These are phyloP conservation scores for Lutra lutra DNA, from an alignment of 2,797 vertebrate genomes.

Conservation along the genomic window DNA sequence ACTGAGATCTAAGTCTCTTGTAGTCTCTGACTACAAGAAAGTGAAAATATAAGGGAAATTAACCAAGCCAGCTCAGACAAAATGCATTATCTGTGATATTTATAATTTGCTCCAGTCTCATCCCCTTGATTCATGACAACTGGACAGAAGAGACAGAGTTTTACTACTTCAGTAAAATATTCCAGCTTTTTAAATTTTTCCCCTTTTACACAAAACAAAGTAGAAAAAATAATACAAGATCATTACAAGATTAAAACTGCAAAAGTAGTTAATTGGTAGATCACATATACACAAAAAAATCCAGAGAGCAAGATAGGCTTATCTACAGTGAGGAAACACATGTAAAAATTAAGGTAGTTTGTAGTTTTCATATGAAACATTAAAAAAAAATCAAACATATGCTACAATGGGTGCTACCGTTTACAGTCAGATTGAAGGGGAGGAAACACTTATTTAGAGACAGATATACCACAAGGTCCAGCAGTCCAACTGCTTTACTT, in stretches of 20 bases:
- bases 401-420: slow-evolving; percentile 68
- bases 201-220: slow-evolving; percentile 75
- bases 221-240: slow-evolving; percentile 78
- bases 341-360: slow-evolving; percentile 75
- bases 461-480: slow-evolving; percentile 71
- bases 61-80: too few species aligned
- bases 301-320: slow-evolving; percentile 76
- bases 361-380: slow-evolving; percentile 77
- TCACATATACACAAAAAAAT: slow-evolving; percentile 76
- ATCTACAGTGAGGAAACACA: slow-evolving; percentile 84
- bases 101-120: too few species aligned
- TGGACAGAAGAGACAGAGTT: not conserved
- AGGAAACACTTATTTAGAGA: slow-evolving; percentile 68
- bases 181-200: slow-evolving; percentile 62
- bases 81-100: too few species aligned
- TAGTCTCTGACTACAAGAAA: too few species aligned
- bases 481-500: slow-evolving; percentile 54
- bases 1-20: too few species aligned
- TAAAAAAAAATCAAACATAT: slow-evolving; percentile 71
- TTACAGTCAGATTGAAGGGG: slow-evolving; percentile 78
- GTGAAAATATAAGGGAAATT: too few species aligned
- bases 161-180: not conserved
- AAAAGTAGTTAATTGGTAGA: slow-evolving; percentile 73
- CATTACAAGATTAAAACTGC: slow-evolving; percentile 70
- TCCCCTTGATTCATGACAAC: too few species aligned